Percentiles rank a stretch among this genome's conserved stretches.
Evolutionary conservation across 2,113 vertebrate genomes (phyloP).

Genomic region (Muntiacus reevesi): DNA sequence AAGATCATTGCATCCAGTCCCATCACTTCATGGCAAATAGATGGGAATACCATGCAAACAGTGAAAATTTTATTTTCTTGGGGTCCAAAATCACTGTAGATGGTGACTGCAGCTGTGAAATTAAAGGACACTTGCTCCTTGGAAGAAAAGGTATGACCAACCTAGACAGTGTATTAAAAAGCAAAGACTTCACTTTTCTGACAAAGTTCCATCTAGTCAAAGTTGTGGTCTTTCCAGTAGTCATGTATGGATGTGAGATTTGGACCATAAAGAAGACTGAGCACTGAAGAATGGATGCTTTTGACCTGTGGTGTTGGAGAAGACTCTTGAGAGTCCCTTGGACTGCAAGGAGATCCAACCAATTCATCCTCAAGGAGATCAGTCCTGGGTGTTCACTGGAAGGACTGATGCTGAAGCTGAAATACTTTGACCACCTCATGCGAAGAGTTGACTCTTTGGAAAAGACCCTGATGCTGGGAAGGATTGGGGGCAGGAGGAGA

Average conservation of each 20-base stretch:
- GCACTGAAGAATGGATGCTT: neutral
- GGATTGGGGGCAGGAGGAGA: neutral
- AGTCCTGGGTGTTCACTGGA: neutral
- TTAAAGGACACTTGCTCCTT: neutral
- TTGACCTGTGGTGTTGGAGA: neutral
- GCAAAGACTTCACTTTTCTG: neutral
- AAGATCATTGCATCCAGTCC: no score
- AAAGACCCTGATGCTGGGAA: neutral
- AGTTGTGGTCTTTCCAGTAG: neutral
- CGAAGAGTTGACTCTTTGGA: neutral
- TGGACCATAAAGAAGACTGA: neutral
- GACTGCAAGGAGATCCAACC: neutral
- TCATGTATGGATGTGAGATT: neutral
- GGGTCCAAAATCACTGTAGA: neutral
- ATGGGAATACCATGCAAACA: no score
- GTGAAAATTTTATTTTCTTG: neutral
- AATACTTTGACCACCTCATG: neutral
- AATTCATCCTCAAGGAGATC: neutral
- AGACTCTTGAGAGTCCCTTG: neutral
- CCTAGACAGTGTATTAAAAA: neutral
- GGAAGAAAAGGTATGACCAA: neutral
- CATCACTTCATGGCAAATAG: no score
- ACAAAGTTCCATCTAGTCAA: neutral
- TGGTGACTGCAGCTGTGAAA: neutral
- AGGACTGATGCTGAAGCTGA: neutral